These are phyloP conservation scores for Anser brachyrhynchus DNA, from an alignment of 2,113 vertebrate species.

Conservation along the genomic window DNA sequence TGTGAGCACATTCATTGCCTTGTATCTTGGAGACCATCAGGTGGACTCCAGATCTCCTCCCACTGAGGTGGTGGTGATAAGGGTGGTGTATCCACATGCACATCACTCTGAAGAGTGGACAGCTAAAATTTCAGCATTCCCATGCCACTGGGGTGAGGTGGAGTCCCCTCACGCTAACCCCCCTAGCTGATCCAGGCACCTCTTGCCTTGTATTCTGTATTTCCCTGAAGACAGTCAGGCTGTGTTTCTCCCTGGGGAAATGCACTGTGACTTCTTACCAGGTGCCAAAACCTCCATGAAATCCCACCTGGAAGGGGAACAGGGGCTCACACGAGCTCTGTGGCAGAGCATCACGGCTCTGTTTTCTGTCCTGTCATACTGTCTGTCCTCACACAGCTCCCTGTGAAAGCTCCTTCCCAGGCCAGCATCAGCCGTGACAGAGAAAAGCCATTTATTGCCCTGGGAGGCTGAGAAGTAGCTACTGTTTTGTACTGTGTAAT, in stretches of 20 bases:
- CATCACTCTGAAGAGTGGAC: background rate
- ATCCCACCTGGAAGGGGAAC: background rate
- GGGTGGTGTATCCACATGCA: background rate
- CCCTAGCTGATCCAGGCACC: background rate
- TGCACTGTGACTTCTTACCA: rapidly evolving
- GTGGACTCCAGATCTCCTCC: background rate
- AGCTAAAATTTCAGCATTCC: background rate
- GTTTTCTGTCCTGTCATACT: background rate
- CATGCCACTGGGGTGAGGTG: background rate
- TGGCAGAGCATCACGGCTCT: background rate
- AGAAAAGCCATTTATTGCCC: background rate
- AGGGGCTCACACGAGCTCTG: rapidly evolving
- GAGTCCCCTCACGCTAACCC: background rate
- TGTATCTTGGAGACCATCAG: background rate
- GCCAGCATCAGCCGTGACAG: background rate
- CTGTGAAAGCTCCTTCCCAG: background rate
- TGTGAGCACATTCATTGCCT: background rate
- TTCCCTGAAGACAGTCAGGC: background rate
- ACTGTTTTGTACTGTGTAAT: background rate
- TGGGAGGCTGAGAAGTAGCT: background rate
- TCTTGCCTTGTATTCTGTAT: background rate
- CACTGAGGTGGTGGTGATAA: background rate
- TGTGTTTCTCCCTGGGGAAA: background rate
- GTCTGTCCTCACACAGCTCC: background rate
- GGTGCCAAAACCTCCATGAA: background rate